phyloP scores from a whole-genome alignment of 2,113 vertebrate genomes.

The Nycticebus coucang region DNA sequence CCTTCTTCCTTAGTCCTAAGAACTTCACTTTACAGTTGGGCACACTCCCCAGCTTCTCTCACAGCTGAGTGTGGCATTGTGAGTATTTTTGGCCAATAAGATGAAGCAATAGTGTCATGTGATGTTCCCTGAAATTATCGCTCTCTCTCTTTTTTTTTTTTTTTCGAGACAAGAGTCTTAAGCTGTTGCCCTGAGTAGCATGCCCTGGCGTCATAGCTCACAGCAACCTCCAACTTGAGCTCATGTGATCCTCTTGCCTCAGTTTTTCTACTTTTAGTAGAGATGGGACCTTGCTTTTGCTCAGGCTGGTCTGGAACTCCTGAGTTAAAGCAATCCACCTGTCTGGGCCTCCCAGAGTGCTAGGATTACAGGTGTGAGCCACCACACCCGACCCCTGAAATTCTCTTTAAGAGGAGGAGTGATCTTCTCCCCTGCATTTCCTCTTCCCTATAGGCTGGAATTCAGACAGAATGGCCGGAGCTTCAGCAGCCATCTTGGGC shows the following conservation, averaged over 20 bases:
- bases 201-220: no score
- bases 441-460: slow-evolving; percentile 24
- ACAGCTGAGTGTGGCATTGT: rapidly evolving
- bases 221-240: no score
- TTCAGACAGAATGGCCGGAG: neutral
- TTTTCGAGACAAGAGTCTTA: no score
- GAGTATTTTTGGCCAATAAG: neutral
- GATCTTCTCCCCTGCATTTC: neutral
- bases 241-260: no score
- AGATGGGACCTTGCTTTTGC: no score
- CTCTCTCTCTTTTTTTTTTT: no score
- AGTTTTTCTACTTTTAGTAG: no score
- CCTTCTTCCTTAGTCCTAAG: neutral
- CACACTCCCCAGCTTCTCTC: neutral
- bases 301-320: no score
- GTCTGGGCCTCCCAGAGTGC: no score
- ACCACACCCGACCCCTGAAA: neutral
- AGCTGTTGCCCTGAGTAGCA: no score
- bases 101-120: neutral
- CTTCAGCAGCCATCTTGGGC: neutral
- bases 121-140: neutral
- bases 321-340: no score
- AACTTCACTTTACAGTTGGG: neutral
- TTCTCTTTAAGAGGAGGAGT: neutral
- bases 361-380: no score